Evolutionary conservation across 1,140 invertebrate species (phyloP), one percentile per base, ranked within the genome.

Genomic region (Phocides pigmalion): DNA sequence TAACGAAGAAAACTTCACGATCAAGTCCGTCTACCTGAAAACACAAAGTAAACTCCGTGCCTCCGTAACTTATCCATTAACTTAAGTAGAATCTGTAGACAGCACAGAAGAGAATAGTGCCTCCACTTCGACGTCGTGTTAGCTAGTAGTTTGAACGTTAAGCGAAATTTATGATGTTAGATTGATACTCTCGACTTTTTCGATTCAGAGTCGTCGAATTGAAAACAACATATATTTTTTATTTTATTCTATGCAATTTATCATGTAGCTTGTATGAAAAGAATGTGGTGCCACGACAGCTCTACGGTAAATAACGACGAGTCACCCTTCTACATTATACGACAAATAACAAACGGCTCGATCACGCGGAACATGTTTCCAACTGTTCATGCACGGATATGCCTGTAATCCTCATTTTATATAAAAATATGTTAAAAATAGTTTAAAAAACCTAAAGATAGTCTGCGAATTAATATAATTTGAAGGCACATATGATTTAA

Each of bases 81-180:
- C 77, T 89, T 91, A 87, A 91, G 89, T 91, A 89, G 84, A 86
- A 91, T 89, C 87, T 87, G 86, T 89, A 89, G 89, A 89, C 84
- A 85, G 83, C 82, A 83, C 59, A 70, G 72, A 71, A 78, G 79
- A 82, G 78, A 82, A 83, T 79, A 84, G 75, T 82, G 74, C 72
- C 72, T 78, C 56, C 68, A 66, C 63, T 74, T 74, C 63, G 53
- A 64, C 70, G 64, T 70, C 70, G 70, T 75, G 70, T 77, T 85
- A 68, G 73, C 58, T 66, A 62, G 63, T 81, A 84, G 77, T 85
- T 84, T 76, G 74, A 82, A 76, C 81, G 74, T 74, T 81, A 78
- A 82, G 76, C 65, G 61, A 78, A 85, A 86, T 85, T 83, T 85
- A 85, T 84, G 74, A 81, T 76, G 68, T 86, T 65, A 77, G 64